Conservation (phyloP, 2,888 invertebrate species). For the Eupithecia subumbrata region DNA sequence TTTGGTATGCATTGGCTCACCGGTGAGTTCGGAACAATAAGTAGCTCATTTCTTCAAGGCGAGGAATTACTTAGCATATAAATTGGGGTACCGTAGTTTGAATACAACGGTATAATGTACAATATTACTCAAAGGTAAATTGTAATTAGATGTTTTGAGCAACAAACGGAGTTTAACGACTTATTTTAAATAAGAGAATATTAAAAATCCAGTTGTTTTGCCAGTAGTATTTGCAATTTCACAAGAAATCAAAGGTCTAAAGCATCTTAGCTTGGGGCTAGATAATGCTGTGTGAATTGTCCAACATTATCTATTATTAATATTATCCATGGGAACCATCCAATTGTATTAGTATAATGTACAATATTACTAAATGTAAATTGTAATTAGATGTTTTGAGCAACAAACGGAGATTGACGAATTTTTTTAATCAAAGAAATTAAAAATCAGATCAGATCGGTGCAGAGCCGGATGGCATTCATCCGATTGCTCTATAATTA, state of each 20-base stretch:
- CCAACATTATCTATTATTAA: no score
- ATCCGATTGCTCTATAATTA: background rate
- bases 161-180: background rate
- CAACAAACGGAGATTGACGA: background rate
- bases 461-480: background rate
- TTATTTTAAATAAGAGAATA: background rate
- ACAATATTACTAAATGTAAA: slow-evolving; percentile 20
- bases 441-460: background rate
- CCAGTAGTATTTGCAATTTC: background rate
- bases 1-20: slow-evolving; percentile 9
- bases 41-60: slow-evolving; percentile 26
- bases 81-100: slow-evolving; percentile 28
- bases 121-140: slow-evolving; percentile 22
- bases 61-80: slow-evolving; percentile 37
- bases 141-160: slow-evolving; percentile 13
- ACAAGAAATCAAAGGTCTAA: background rate
- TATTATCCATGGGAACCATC: background rate
- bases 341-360: background rate
- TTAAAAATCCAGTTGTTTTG: background rate
- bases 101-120: slow-evolving; percentile 17
- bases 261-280: no score
- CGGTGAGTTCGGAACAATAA: slow-evolving; percentile 16
- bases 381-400: slow-evolving; percentile 14
- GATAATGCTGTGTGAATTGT: no score
- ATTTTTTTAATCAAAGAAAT: background rate